Conservation (phyloP, 2,113 vertebrate species). For the Oncorhynchus masou region DNA sequence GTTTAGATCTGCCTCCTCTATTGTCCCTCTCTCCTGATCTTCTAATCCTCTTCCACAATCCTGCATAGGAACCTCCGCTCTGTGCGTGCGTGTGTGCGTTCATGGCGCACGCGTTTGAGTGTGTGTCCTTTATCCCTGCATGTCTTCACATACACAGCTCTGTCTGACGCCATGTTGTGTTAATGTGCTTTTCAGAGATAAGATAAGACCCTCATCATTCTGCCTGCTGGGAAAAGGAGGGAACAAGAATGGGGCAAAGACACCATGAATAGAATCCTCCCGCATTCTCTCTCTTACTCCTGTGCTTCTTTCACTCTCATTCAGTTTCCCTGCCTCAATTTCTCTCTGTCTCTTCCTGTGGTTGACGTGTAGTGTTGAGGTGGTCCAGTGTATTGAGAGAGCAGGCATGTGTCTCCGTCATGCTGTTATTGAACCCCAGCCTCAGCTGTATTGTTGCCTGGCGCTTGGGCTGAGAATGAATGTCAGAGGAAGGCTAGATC, state of each 20-base stretch:
- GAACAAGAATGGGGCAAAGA: slow-evolving; percentile 43
- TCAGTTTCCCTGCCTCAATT: slow-evolving; percentile 7
- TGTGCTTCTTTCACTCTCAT: slow-evolving; percentile 23
- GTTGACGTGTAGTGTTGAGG: slow-evolving; percentile 10
- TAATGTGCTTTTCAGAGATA: slow-evolving; percentile 55
- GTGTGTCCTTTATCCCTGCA: slow-evolving; percentile 12
- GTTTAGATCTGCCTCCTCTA: slow-evolving; percentile 40
- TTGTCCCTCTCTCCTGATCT: slow-evolving; percentile 40
- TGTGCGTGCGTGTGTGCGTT: background rate
- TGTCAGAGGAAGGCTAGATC: slow-evolving; percentile 20
- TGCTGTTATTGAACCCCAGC: background rate
- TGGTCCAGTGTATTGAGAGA: slow-evolving; percentile 10
- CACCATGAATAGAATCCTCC: slow-evolving; percentile 38
- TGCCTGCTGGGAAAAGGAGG: slow-evolving; percentile 14
- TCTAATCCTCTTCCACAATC: slow-evolving; percentile 44
- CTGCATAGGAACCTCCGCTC: slow-evolving; percentile 28
- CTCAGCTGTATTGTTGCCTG: background rate
- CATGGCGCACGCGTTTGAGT: too few species aligned
- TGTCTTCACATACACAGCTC: slow-evolving; percentile 49
- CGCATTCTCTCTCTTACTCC: slow-evolving; percentile 20
- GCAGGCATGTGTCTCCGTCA: background rate
- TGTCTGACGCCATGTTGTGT: slow-evolving; percentile 60
- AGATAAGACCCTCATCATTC: slow-evolving; percentile 51
- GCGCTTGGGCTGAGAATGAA: slow-evolving; percentile 4
- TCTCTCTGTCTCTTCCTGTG: background rate